Conservation (phyloP, 2,888 invertebrate genomes). For the Heliconius hortense region DNA sequence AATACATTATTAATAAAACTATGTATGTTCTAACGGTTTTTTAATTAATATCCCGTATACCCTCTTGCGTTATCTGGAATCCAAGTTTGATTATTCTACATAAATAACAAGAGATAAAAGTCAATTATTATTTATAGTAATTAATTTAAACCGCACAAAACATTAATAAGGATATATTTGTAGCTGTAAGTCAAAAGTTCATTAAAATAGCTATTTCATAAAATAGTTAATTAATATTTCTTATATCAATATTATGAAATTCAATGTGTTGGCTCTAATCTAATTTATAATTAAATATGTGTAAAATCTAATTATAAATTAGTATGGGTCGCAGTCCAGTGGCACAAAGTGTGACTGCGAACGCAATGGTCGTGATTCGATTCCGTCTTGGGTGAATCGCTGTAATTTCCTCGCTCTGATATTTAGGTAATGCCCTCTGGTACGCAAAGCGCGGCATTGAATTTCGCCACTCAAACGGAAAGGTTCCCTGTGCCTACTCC, state of each 20-base stretch:
- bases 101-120: neutral
- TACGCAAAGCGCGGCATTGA: too few relatives aligned
- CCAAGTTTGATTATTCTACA: slow-evolving; percentile 12
- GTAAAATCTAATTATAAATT: too few relatives aligned
- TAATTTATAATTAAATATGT: neutral
- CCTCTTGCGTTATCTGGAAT: slow-evolving; percentile 77
- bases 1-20: slow-evolving; percentile 74
- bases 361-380: too few relatives aligned
- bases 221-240: too few relatives aligned
- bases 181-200: neutral
- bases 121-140: neutral
- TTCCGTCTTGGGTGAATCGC: too few relatives aligned
- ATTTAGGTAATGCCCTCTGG: too few relatives aligned
- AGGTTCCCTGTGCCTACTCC: too few relatives aligned
- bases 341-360: too few relatives aligned
- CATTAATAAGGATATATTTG: neutral
- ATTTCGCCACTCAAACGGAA: too few relatives aligned
- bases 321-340: too few relatives aligned
- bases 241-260: neutral
- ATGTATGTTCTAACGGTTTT: slow-evolving; percentile 68
- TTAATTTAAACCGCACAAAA: neutral
- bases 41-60: slow-evolving; percentile 71
- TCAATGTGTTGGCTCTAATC: neutral
- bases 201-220: slow-evolving; percentile 15
- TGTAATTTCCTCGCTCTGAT: too few relatives aligned